Evolutionary conservation across 2,797 vertebrate species (phyloP).

Genomic region (Sorex maritimensis): DNA sequence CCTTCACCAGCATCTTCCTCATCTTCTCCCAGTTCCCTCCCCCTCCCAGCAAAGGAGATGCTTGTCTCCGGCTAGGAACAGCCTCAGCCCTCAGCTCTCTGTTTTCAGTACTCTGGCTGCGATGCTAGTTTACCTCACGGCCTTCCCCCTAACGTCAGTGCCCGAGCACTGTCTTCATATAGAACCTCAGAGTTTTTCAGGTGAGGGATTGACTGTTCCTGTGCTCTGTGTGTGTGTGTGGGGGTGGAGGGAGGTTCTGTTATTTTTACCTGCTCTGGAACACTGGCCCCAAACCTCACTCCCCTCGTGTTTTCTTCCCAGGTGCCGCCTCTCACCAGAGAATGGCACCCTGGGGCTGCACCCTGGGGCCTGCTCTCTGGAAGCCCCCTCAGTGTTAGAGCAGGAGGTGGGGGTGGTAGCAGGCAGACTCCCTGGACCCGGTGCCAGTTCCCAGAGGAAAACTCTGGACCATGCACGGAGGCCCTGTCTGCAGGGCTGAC

Average conservation of each 20-base stretch:
- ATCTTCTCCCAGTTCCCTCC: not conserved
- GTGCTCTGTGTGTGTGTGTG: not conserved
- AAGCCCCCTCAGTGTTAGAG: rapidly evolving
- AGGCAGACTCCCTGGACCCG: not conserved
- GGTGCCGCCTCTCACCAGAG: no score
- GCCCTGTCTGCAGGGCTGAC: not conserved
- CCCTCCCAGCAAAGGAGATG: no score
- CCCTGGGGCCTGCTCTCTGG: no score
- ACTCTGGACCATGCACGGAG: not conserved
- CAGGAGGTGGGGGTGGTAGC: not conserved
- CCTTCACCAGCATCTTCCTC: not conserved
- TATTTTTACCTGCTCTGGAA: not conserved
- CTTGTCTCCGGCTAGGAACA: not conserved
- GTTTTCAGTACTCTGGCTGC: not conserved
- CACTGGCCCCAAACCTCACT: not conserved
- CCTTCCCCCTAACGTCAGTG: not conserved
- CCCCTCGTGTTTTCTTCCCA: not conserved
- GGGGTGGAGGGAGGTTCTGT: not conserved
- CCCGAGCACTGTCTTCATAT: no score
- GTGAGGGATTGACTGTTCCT: no score
- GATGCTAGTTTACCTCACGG: not conserved
- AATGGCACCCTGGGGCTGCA: no score
- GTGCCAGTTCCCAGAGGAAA: no score
- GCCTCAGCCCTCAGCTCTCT: not conserved
- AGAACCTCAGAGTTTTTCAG: no score